Evolutionary conservation across 2,113 vertebrate genomes (phyloP), one percentile per base, ranked within the genome.

Genomic region (Ictalurus furcatus): DNA sequence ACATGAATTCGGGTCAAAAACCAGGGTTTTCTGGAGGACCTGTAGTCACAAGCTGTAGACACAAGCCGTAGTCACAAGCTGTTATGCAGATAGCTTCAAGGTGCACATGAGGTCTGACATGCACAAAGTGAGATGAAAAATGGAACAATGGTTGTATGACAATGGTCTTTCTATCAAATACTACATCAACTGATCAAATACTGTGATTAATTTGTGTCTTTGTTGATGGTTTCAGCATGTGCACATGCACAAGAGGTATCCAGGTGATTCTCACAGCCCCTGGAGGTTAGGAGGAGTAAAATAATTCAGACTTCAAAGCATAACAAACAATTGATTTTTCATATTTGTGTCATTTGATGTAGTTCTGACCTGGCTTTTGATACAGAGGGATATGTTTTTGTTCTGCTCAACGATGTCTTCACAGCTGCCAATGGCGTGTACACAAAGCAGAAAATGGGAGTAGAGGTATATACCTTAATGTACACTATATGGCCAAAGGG

Each of bases 301-400:
- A 14, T 74, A 19, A 3, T 37, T 74, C 40, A 48, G 17, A 74
- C 6, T 40, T 74, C 19, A 21, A 40, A 40, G 34, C 34, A 19
- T 73, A 44, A 76, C 19, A 76, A 48, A 23, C 21, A 25, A 48
- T 4, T 25, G n/a, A n/a, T 78, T 54, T 56, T 63, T 19, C 54
- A 58, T 44, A 67, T 54, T 78, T 83, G 44, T 3, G 21, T 63
- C 30, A n/a, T 79, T 28, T 86, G 71, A 67, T 90, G 5, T 90
- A 99, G 98, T 85, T 98, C 97, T 79, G 98, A 99, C 92, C 94
- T 99, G 63, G 95, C 97, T 86, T 99, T 99, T 89, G 97, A 96
- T 89, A 86, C 96, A 85, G 96, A 97, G 92, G 96, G 95, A 67
- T 98, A 99, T 30, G 79, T 89, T 0, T 97, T 97, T 87, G 97